Percentiles rank a stretch among this genome's conserved stretches.
These are phyloP conservation scores for Peromyscus melanophrys DNA, from an alignment of 2,797 vertebrate species.

Conservation along the genomic window DNA sequence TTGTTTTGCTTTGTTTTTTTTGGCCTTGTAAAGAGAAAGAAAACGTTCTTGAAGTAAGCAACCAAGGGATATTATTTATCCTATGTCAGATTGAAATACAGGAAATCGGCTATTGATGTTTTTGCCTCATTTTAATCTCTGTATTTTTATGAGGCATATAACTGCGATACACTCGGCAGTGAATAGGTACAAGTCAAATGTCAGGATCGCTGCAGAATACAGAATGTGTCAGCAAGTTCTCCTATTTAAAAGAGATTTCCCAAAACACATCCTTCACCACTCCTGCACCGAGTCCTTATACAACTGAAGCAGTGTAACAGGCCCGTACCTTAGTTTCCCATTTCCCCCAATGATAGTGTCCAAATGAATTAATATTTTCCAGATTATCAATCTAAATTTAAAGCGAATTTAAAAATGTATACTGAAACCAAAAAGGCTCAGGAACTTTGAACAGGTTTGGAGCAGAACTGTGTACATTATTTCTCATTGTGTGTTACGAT, in stretches of 20 bases:
- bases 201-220: not conserved
- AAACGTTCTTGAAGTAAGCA: conserved; percentile 53
- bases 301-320: not conserved
- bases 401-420: conserved; percentile 63
- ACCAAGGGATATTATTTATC: conserved; percentile 53
- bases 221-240: conserved; percentile 52
- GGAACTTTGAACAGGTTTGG: conserved; percentile 41
- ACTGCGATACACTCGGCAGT: conserved; percentile 21
- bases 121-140: conserved; percentile 58
- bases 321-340: conserved; percentile 64
- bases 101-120: conserved; percentile 41
- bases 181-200: conserved; percentile 41
- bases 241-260: conserved; percentile 35
- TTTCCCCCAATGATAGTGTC: not conserved
- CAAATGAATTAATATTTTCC: conserved; percentile 28
- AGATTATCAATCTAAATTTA: conserved; percentile 70
- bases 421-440: conserved; percentile 72
- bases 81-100: conserved; percentile 23
- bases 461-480: conserved; percentile 75
- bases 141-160: conserved; percentile 48
- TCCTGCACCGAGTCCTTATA: conserved; percentile 4
- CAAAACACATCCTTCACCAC: conserved; percentile 21
- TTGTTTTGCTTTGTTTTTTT: not conserved
- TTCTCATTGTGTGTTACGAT: conserved; percentile 81
- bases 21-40: conserved; percentile 70